These are phyloP conservation scores for Thecocarcelia acutangulata DNA, from an alignment of 2,888 invertebrate species.

Conservation along the genomic window DNA sequence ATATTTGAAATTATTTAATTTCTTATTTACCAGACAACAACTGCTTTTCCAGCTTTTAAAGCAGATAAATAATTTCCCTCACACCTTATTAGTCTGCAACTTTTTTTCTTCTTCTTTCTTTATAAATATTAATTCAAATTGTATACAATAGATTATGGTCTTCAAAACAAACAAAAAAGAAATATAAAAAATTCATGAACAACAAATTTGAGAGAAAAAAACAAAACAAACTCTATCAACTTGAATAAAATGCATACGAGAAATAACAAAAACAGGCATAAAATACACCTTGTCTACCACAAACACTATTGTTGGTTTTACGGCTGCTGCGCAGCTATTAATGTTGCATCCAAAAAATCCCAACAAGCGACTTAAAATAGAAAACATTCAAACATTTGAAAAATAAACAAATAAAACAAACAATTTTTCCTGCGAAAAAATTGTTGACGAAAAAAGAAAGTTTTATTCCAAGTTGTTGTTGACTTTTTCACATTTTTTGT, in stretches of 20 bases:
- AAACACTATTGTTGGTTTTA: conserved; percentile 32
- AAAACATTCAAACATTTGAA: conserved; percentile 54
- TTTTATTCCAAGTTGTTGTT: conserved; percentile 62
- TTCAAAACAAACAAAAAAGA: conserved; percentile 23
- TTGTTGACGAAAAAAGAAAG: conserved; percentile 68
- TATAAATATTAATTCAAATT: conserved; percentile 50
- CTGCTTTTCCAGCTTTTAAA: conserved; percentile 33
- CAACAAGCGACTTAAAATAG: conserved; percentile 29
- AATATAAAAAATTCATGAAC: neutral
- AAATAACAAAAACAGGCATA: conserved; percentile 42
- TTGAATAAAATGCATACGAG: conserved; percentile 37
- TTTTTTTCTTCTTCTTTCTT: conserved; percentile 13
- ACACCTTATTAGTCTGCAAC: conserved; percentile 66
- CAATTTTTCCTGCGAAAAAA: conserved; percentile 62
- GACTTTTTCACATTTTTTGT: conserved; percentile 52
- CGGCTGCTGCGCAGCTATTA: conserved; percentile 30
- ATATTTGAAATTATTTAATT: conserved; percentile 66
- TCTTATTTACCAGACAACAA: conserved; percentile 49
- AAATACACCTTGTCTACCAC: conserved; percentile 61
- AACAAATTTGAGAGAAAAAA: too few species aligned
- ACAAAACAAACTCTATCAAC: conserved; percentile 34
- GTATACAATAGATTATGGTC: conserved; percentile 59
- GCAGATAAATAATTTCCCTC: conserved; percentile 67
- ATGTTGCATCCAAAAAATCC: conserved; percentile 39
- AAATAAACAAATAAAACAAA: conserved; percentile 55